Base-by-base conservation (phyloP, 2,888 invertebrate species). In the Cephus runcator region DNA sequence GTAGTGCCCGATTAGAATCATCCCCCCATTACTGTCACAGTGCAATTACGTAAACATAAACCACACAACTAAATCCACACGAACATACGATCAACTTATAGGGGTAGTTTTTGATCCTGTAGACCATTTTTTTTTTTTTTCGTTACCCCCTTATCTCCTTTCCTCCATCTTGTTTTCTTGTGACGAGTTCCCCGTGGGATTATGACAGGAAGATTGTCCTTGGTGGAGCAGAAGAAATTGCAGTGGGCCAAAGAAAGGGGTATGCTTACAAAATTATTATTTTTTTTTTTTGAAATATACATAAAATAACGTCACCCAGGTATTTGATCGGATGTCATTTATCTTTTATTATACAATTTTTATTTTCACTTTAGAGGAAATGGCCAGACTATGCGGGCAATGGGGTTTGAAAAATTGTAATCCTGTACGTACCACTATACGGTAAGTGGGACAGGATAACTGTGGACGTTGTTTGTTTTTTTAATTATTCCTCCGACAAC, bases 221-320 rank as follows among this genome's bases (percentile, higher is more conserved):
- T 97, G 90, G 93, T 97, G 88, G 97, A 98, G 93, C 95, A 96
- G 92, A 98, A 98, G 92, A 95, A 96, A 92, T 94, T 96, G 89
- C 98, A 98, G 94, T 98, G 98, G 98, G 97, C 97, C 86, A 95
- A 94, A 92, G 98, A 98, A 93, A 94, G 95, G 94, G 98, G 98
- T 98, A 93, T 89, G 91, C 86, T 75, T 69, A 34, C 11, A n/a
- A 40, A 31, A 73, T 34, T 35, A 4, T 31, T 31, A 23, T 31
- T 73, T 75, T 69, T 75, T n/a, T 73, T 75, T 69, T 75, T 74
- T 11, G 0, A 75, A 75, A 74, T 12, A 33, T 9, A 30, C 75
- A 11, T 6, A 11, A 3, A 12, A 75, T 36, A 6, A 12, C 3
- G 30, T 75, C 15, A 30, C 11, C 31, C 1, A 56, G 23, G 15